Percentiles rank a stretch among this genome's conserved stretches.
Conservation (phyloP, 1,140 invertebrate genomes). For the Lepidurus couesii region DNA sequence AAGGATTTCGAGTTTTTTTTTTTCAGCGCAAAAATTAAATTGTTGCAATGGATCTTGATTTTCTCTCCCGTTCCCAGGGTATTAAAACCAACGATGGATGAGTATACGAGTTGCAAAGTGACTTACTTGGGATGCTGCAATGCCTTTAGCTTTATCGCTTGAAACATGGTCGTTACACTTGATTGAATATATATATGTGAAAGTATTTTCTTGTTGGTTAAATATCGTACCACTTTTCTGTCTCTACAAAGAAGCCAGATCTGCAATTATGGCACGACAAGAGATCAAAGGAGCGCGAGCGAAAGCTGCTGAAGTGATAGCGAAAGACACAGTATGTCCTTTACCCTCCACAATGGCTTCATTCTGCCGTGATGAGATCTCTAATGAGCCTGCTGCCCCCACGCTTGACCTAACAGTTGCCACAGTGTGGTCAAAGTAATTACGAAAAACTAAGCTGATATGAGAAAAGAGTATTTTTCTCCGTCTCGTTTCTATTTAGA, state of each 20-base stretch:
- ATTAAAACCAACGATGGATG: too few species aligned
- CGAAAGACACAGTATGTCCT: background rate
- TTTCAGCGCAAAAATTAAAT: too few species aligned
- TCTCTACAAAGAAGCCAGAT: background rate
- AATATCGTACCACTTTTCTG: background rate
- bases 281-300: constrained; percentile 3
- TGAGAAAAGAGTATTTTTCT: background rate
- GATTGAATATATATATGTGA: background rate
- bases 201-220: background rate
- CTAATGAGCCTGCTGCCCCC: background rate
- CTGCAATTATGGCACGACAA: background rate
- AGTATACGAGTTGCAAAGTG: too few species aligned
- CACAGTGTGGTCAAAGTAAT: background rate
- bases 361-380: constrained; percentile 14
- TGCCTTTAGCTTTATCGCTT: too few species aligned
- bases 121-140: too few species aligned
- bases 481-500: too few species aligned
- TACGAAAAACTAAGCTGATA: background rate
- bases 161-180: too few species aligned
- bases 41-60: too few species aligned
- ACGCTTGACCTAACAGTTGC: background rate
- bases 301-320: constrained; percentile 10
- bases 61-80: too few species aligned
- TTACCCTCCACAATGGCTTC: constrained; percentile 21
- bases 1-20: too few species aligned